Conservation (phyloP, 2,113 vertebrate species). For the Platichthys stellatus region DNA sequence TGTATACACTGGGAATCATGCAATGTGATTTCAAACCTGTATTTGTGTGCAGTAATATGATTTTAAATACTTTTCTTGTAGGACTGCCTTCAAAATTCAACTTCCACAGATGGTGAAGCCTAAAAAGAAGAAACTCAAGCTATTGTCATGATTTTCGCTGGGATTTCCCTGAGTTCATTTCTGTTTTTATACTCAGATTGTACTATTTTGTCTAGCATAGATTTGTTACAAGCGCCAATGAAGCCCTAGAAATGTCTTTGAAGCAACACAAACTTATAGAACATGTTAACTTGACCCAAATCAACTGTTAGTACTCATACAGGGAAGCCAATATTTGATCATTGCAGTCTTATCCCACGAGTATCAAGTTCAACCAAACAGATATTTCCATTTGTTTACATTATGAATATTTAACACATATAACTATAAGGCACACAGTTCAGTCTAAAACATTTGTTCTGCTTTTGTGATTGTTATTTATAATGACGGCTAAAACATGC, state of each 20-base stretch:
- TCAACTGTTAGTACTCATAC: background rate
- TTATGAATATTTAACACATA: background rate
- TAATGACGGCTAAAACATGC: background rate
- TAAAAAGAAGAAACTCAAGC: conserved; percentile 96
- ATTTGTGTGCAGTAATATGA: background rate
- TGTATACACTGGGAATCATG: background rate
- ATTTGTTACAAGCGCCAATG: background rate
- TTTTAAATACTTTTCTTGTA: conserved; percentile 65
- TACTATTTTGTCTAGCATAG: background rate
- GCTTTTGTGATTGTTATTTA: background rate
- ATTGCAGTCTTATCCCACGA: too few relatives aligned
- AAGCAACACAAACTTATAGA: background rate
- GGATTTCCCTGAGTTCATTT: background rate
- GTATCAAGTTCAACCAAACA: too few relatives aligned
- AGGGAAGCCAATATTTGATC: too few relatives aligned
- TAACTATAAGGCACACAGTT: background rate
- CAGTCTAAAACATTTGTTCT: background rate
- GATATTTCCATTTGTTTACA: too few relatives aligned
- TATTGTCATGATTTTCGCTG: conserved; percentile 63
- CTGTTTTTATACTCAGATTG: background rate
- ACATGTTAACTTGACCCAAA: background rate
- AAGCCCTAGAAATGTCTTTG: background rate
- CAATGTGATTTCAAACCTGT: background rate
- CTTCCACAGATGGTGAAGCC: conserved; percentile 94
- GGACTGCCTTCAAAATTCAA: conserved; percentile 97